Evolutionary conservation across 1,140 invertebrate genomes (phyloP), one percentile per base, ranked within the genome.

Genomic region (Onthophagus taurus): DNA sequence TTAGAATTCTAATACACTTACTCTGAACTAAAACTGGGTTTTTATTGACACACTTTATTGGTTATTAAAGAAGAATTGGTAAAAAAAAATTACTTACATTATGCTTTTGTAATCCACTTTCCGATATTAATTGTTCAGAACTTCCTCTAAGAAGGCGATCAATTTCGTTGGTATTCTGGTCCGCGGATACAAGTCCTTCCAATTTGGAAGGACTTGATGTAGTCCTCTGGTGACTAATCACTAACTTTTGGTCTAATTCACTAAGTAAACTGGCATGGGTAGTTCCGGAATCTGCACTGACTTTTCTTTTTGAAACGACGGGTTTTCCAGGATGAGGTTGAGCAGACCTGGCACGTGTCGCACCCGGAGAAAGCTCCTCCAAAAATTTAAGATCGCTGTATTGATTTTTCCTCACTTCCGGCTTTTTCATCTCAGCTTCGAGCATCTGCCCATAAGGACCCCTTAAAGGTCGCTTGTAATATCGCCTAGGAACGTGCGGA

Each of bases 401-500:
- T 39, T 72, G 62, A 45, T 68, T 58, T 59, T 75, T 71, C 21
- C 64, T 58, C 14, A 58, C 61, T 50, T 76, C 75, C 0, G 78
- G 76, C 57, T 83, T 83, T 35, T 81, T 83, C 78, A 86, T 85
- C 64, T 87, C 83, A 2, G 82, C 81, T 59, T 87, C 84, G 9
- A 88, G 66, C 83, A 87, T 86, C 60, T 85, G 81, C 0, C 83
- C 83, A 54, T 86, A 87, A 3, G 85, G 85, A 4, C 84, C 85
- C 13, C 84, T 68, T 1, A 87, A 63, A 0, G 83, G 83, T 12
- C 83, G 65, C 60, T 86, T 85, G 7, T 77, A 80, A 54, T 83
- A 87, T 3, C 82, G 60, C 41, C 66, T 62, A 16, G 68, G 67
- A 38, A 67, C 66, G 26, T 64, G 55, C n/a, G 49, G 52, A 41